These are phyloP conservation scores for Zoroaster sp. DNA, from an alignment of 53 echinoderm and acorn worm genomes.

Conservation along the genomic window DNA sequence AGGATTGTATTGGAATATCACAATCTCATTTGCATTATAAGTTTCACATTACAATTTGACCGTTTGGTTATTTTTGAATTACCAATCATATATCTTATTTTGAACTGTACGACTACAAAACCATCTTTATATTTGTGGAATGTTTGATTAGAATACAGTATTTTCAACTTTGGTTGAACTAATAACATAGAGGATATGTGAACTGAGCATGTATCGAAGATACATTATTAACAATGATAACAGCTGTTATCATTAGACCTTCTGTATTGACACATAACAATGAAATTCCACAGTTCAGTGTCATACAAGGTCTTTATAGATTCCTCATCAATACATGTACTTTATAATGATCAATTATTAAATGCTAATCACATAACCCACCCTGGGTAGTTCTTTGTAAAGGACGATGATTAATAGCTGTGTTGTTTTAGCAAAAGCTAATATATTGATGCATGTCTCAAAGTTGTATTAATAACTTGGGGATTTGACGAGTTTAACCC, in stretches of 20 bases:
- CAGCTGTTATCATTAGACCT: neutral
- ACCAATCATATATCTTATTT: no score
- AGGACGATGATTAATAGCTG: neutral
- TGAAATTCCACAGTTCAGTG: neutral
- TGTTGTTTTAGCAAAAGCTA: neutral
- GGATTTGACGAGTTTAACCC: neutral
- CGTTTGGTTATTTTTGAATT: no score
- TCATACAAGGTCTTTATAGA: slow-evolving; percentile 8
- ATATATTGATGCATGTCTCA: neutral
- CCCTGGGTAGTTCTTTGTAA: neutral
- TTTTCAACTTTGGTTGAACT: neutral
- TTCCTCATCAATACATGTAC: neutral
- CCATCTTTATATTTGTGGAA: neutral
- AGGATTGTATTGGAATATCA: no score
- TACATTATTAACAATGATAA: neutral
- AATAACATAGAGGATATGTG: neutral
- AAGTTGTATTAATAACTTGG: neutral
- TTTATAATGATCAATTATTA: slow-evolving; percentile 12
- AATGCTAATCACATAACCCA: neutral
- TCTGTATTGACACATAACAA: slow-evolving; percentile 13
- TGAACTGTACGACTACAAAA: no score
- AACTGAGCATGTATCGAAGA: neutral
- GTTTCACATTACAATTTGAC: no score
- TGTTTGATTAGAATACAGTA: neutral
- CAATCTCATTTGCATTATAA: no score